Evolutionary conservation across 2,113 vertebrate genomes (phyloP).

Genomic region (Collichthys lucidus): DNA sequence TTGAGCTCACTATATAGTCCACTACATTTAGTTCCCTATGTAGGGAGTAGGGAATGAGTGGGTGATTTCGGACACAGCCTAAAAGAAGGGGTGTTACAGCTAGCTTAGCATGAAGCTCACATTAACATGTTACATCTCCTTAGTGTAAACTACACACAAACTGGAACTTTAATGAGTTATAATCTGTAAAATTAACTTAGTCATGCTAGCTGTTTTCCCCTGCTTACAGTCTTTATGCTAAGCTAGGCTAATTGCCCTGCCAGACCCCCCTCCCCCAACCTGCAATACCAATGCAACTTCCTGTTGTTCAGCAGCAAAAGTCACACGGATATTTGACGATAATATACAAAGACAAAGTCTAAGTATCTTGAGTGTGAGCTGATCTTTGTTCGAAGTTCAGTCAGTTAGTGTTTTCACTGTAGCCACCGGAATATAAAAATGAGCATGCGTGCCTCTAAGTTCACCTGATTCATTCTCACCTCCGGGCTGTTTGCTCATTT

Average conservation of each 20-base stretch:
- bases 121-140: background rate
- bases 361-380: background rate
- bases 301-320: too few species aligned
- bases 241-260: conserved; percentile 9
- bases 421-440: background rate
- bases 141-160: background rate
- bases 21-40: too few species aligned
- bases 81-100: background rate
- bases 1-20: too few species aligned
- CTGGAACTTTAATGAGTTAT: background rate
- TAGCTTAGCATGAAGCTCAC: background rate
- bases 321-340: too few species aligned
- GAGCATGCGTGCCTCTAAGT: background rate
- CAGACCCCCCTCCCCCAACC: too few species aligned
- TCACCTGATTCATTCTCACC: background rate
- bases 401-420: background rate
- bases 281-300: too few species aligned
- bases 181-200: background rate
- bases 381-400: background rate
- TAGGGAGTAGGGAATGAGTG: too few species aligned
- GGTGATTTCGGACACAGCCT: too few species aligned
- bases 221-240: conserved; percentile 1
- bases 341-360: too few species aligned
- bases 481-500: background rate
- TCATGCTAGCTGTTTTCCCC: background rate